A percentile compares a stretch with the other conserved stretches of the same genome.
Evolutionary conservation across 2,113 vertebrate species (phyloP).

Genomic region (Oreotrochilus melanogaster): DNA sequence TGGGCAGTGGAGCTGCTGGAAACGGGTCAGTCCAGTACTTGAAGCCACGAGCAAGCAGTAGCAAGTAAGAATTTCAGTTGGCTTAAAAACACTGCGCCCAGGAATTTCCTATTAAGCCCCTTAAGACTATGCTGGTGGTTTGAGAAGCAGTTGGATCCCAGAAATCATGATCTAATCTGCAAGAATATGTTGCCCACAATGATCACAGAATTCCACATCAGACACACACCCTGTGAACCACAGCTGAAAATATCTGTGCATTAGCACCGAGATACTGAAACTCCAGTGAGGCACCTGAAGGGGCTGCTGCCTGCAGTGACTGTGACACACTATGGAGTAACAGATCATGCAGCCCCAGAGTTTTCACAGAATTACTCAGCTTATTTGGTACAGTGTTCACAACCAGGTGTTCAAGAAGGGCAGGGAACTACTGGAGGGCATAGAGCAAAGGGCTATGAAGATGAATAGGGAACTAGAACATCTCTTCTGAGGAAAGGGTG

Average conservation of each 20-base stretch:
- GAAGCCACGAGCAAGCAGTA: not conserved
- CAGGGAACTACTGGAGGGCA: too few species aligned
- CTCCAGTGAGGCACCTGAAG: not conserved
- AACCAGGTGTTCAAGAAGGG: not conserved
- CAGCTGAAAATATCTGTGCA: slow-evolving; percentile 72
- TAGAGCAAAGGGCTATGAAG: too few species aligned
- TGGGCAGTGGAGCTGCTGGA: not conserved
- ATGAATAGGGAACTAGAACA: too few species aligned
- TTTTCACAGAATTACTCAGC: not conserved
- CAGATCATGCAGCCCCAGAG: not conserved
- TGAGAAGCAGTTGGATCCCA: not conserved
- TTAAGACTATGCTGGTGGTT: not conserved
- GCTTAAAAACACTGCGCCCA: not conserved
- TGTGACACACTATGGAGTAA: not conserved
- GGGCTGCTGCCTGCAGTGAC: not conserved
- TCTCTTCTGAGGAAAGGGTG: too few species aligned
- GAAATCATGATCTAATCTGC: slow-evolving; percentile 41
- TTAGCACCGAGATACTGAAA: not conserved
- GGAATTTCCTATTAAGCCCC: not conserved
- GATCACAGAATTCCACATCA: slow-evolving; percentile 49
- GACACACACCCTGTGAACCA: not conserved
- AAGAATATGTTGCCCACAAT: not conserved
- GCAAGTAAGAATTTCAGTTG: not conserved
- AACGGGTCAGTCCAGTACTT: not conserved
- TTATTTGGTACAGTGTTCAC: not conserved